Percentiles rank a stretch among this genome's conserved stretches.
These are phyloP conservation scores for Hephaestus fuliginosus DNA, from an alignment of 2,797 vertebrate species.

Conservation along the genomic window DNA sequence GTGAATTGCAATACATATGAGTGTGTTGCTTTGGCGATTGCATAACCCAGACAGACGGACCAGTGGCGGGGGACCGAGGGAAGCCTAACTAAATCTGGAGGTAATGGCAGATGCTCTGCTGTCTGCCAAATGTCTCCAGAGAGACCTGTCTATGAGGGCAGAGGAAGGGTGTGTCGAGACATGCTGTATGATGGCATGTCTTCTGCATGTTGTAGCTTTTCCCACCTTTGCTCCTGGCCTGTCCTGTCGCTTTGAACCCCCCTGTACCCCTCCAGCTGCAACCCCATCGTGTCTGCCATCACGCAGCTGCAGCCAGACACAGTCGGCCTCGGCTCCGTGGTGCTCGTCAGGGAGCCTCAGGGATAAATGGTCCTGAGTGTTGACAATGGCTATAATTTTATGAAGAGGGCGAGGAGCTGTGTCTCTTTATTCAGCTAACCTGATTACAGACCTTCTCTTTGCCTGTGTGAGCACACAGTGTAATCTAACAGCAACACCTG, in stretches of 20 bases:
- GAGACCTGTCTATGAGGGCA: slow-evolving; percentile 23
- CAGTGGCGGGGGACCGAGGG: slow-evolving; percentile 48
- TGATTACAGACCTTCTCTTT: slow-evolving; percentile 82
- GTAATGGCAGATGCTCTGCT: slow-evolving; percentile 75
- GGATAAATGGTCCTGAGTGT: slow-evolving; percentile 82
- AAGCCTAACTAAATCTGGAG: slow-evolving; percentile 72
- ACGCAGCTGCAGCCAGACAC: slow-evolving; percentile 50
- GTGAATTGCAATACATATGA: slow-evolving; percentile 39
- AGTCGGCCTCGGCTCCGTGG: slow-evolving; percentile 79
- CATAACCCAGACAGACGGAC: slow-evolving; percentile 55
- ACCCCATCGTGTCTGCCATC: slow-evolving; percentile 14
- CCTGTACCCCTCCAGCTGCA: slow-evolving; percentile 15
- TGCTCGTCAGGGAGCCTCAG: slow-evolving; percentile 82
- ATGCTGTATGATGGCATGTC: slow-evolving; percentile 24
- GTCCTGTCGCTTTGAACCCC: slow-evolving; percentile 26
- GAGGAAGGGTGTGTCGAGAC: slow-evolving; percentile 24
- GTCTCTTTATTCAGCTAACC: slow-evolving; percentile 84
- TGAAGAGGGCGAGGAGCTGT: slow-evolving; percentile 78
- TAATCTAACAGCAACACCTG: slow-evolving; percentile 91
- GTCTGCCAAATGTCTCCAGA: slow-evolving; percentile 58
- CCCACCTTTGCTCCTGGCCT: slow-evolving; percentile 72
- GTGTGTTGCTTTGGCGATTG: slow-evolving; percentile 26
- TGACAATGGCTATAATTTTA: slow-evolving; percentile 84
- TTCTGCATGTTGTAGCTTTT: slow-evolving; percentile 77
- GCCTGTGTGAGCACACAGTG: slow-evolving; percentile 73